A percentile compares a stretch with the other conserved stretches of the same genome.
These are phyloP conservation scores for Polypterus senegalus DNA, from an alignment of 2,113 vertebrate species.

Conservation along the genomic window DNA sequence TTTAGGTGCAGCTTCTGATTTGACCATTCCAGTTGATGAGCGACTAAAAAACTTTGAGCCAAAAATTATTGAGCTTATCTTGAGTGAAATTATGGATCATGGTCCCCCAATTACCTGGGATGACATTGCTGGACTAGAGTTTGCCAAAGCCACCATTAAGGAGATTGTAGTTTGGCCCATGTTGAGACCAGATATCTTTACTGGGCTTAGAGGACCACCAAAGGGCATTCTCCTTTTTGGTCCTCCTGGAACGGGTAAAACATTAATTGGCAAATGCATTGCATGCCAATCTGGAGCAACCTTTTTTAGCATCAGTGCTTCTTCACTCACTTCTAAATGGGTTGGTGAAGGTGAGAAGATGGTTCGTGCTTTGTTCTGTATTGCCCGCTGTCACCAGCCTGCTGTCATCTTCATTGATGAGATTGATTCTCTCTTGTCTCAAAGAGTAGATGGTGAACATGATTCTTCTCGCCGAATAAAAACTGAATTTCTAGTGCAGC, in stretches of 20 bases:
- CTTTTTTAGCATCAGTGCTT: slow-evolving; percentile 95
- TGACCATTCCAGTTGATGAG: slow-evolving; percentile 51
- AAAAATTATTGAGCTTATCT: slow-evolving; percentile 87
- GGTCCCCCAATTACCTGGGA: slow-evolving; percentile 83
- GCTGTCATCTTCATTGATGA: slow-evolving; percentile 95
- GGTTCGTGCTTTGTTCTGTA: slow-evolving; percentile 82
- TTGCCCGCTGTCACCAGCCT: slow-evolving; percentile 83
- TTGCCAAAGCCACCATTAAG: slow-evolving; percentile 87
- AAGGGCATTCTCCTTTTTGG: slow-evolving; percentile 92
- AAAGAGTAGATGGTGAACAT: slow-evolving; percentile 83
- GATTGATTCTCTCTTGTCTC: slow-evolving; percentile 86
- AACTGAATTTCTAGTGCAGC: slow-evolving; percentile 88
- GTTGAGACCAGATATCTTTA: slow-evolving; percentile 91
- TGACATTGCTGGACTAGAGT: slow-evolving; percentile 88
- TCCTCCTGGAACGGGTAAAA: slow-evolving; percentile 90
- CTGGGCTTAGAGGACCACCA: slow-evolving; percentile 82
- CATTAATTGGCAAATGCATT: slow-evolving; percentile 91
- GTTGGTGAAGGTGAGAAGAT: slow-evolving; percentile 95
- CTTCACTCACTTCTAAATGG: slow-evolving; percentile 94
- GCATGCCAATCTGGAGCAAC: slow-evolving; percentile 91
- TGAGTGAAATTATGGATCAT: slow-evolving; percentile 91
- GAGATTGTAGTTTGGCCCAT: slow-evolving; percentile 97
- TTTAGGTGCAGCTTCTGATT: slow-evolving; percentile 15
- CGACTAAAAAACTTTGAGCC: slow-evolving; percentile 81
- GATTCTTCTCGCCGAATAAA: slow-evolving; percentile 90